Conservation (phyloP, 2,888 invertebrate genomes). For the Neria commutata region DNA sequence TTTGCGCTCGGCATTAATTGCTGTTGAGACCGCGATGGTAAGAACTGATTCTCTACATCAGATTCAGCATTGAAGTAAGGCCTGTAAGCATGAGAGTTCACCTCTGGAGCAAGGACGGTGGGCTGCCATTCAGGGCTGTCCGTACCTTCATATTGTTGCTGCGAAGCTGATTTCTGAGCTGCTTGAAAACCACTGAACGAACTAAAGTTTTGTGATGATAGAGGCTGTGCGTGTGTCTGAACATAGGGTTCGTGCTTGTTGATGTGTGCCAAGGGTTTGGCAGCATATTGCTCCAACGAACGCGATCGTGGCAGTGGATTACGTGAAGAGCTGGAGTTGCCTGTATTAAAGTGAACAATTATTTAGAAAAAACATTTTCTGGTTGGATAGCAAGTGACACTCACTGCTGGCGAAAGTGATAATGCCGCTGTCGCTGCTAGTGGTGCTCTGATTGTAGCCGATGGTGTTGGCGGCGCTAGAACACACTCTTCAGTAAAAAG, state of each 20-base stretch:
- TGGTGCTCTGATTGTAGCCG: conserved; percentile 40
- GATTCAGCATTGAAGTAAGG: conserved; percentile 6
- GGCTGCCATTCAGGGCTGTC: conserved; percentile 40
- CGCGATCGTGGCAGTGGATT: conserved; percentile 37
- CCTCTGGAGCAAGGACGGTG: background rate
- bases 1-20: conserved; percentile 5
- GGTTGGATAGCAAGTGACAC: conserved; percentile 11
- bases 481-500: too few species aligned
- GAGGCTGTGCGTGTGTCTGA: background rate
- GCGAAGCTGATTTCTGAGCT: background rate
- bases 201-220: background rate
- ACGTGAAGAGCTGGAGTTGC: conserved; percentile 46
- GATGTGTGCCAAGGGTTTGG: conserved; percentile 10
- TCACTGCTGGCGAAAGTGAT: conserved; percentile 64
- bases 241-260: conserved; percentile 29
- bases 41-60: conserved; percentile 26
- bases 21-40: conserved; percentile 17
- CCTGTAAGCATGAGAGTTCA: background rate
- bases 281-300: conserved; percentile 38
- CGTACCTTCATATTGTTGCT: too few species aligned
- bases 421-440: conserved; percentile 65
- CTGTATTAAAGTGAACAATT: conserved; percentile 18
- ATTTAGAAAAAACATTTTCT: background rate
- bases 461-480: conserved; percentile 26
- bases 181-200: background rate